Evolutionary conservation across 2,113 vertebrate genomes (phyloP), one percentile per base, ranked within the genome.

Genomic region (Menidia beryllina): DNA sequence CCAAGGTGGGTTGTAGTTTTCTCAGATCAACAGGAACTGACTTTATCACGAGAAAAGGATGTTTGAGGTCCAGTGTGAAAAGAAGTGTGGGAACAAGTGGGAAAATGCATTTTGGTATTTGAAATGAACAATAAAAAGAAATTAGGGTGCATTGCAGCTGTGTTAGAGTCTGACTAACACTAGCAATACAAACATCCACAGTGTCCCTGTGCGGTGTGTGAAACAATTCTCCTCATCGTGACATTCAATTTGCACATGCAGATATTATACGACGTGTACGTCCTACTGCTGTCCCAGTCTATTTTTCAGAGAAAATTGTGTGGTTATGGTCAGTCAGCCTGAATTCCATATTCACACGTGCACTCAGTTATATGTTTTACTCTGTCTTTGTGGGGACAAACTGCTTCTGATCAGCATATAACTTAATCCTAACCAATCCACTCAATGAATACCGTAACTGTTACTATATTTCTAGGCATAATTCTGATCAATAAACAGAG

Each of bases 231-330:
- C 26, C 53, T 59, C 62, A 72, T 79, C 60, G 34, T 52, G 30
- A 12, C 62, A 67, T 72, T 85, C 73, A 83, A 55, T 79, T 74
- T 84, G n/a, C 81, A 72, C 75, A 75, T 60, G 47, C 17, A 77
- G 78, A 79, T 85, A 62, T 69, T 43, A 59, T 4, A 73, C 55
- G 78, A 69, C 65, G 50, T 34, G 43, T 47, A 52, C 70, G 59
- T 87, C 65, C 75, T 76, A 24, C 25, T 7, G 21, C 65, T 58
- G 69, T 81, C 60, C 15, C 36, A 0, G n/a, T 15, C 1, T 75
- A 75, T 78, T 81, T 77, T 34, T 82, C 62, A 70, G 0, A 49
- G 14, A 66, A 36, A 50, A 52, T 48, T 48, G 53, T 25, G 36
- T 65, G 48, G 56, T 57, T n/a, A 38, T 56, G 7, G 21, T 38